Base-by-base conservation (phyloP, 2,888 invertebrate species). In the Drosophila falleni region DNA sequence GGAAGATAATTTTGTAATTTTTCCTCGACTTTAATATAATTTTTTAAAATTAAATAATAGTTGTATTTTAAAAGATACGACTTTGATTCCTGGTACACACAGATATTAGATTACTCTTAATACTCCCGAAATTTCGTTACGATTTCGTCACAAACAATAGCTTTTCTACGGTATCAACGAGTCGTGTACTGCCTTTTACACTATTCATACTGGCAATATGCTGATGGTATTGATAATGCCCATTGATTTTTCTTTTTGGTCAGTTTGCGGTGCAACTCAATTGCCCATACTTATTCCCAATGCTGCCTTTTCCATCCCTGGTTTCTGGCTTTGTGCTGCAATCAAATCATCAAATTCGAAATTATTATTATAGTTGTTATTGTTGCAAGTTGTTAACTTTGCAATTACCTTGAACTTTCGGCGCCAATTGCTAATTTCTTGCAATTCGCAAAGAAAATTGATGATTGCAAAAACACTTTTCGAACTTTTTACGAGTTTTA, bases 171-270 rank as follows among this genome's bases (percentile, higher is more conserved):
- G 29, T 58, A 47, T 16, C 16, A 13, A 4, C 6, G 1, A 13
- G 37, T 37, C 26, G 3, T 13, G 10, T 35, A 55, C 2, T 11
- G 3, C 3, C 19, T n/a, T 3, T 3, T 3, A 5, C 4, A 10
- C 19, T 33, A 11, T 44, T 9, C 26, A 29, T 15, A 11, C n/a
- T 46, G 11, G 15, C 41, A 19, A 35, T 33, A 42, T 29, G 41
- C 23, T 37, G 54, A 19, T 23, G 37, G 53, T 54, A 65, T 76
- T 71, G 37, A 58, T 73, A 61, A 68, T 68, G 46, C 56, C 37
- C 60, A 75, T 68, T 74, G 74, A 75, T 74, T 74, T 74, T 75
- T 56, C 39, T 44, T 42, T 47, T 56, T 67, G 68, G 59, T 53
- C 63, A 46, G 60, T 41, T 29, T 41, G 39, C 23, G 35, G 58